Evolutionary conservation across 1,140 invertebrate species (phyloP).

Genomic region (Bombus confusus): DNA sequence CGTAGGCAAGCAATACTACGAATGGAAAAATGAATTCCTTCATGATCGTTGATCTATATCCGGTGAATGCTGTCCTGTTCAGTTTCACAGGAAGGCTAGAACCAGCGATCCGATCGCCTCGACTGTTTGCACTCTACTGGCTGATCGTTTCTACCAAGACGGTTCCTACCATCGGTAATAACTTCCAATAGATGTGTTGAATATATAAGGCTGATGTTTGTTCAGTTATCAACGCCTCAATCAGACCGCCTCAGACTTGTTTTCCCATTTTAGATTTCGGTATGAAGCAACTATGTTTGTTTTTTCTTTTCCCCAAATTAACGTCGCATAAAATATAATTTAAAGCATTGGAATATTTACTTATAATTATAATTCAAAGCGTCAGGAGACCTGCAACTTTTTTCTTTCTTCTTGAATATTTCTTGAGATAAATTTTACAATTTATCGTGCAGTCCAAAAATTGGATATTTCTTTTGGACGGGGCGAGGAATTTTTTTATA

Average conservation of each 20-base stretch:
- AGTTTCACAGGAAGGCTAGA: background rate
- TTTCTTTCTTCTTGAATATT: background rate
- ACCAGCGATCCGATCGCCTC: slow-evolving; percentile 21
- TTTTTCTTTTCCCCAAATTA: fast-evolving
- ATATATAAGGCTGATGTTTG: background rate
- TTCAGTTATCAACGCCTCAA: background rate
- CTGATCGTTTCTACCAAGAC: background rate
- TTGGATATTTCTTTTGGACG: background rate
- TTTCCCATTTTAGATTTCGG: background rate
- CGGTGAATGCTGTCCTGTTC: background rate
- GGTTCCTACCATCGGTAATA: background rate
- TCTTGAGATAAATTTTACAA: background rate
- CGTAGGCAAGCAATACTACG: background rate
- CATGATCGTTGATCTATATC: slow-evolving; percentile 20
- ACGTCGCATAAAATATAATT: no score
- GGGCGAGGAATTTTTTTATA: background rate
- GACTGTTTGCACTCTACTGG: slow-evolving; percentile 40
- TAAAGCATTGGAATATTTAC: background rate
- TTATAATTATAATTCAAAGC: background rate
- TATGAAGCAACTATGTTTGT: background rate
- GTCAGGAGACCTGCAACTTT: background rate
- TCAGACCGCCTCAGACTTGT: background rate
- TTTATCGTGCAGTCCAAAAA: background rate
- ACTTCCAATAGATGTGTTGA: background rate
- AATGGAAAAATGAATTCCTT: background rate